Evolutionary conservation across 2,797 vertebrate genomes (phyloP).

Genomic region (Smutsia temminckii): DNA sequence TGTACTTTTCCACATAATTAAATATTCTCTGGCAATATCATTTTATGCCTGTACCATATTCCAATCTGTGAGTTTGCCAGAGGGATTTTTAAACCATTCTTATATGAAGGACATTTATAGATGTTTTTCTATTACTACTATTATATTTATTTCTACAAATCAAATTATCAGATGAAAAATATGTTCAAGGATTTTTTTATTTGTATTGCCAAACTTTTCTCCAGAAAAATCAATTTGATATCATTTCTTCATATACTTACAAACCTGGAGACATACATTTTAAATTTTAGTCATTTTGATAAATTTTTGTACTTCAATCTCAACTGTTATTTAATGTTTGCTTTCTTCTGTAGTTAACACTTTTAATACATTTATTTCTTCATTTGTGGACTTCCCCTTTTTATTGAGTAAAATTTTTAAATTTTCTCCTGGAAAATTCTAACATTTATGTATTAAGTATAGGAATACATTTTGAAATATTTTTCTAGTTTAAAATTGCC

Average conservation of each 20-base stretch:
- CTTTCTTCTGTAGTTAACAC: neutral
- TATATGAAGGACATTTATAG: neutral
- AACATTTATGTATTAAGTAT: neutral
- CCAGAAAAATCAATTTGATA: neutral
- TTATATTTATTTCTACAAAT: neutral
- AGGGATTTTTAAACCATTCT: neutral
- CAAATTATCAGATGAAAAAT: neutral
- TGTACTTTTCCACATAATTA: neutral
- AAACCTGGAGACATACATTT: neutral
- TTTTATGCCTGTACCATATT: neutral
- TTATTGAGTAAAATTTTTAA: neutral
- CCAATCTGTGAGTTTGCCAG: neutral
- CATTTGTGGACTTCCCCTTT: neutral
- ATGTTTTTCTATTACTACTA: neutral
- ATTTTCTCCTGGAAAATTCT: neutral
- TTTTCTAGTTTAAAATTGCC: neutral
- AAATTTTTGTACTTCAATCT: neutral
- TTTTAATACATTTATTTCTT: neutral
- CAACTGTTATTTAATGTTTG: neutral
- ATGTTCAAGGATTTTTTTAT: neutral
- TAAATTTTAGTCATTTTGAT: neutral
- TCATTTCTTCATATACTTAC: neutral
- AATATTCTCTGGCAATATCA: neutral
- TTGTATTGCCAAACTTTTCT: neutral
- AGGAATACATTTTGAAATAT: conserved; percentile 4